A percentile compares a stretch with the other conserved stretches of the same genome.
These are phyloP conservation scores for Calyptomena viridis DNA, from an alignment of 2,113 vertebrate genomes.

Conservation along the genomic window DNA sequence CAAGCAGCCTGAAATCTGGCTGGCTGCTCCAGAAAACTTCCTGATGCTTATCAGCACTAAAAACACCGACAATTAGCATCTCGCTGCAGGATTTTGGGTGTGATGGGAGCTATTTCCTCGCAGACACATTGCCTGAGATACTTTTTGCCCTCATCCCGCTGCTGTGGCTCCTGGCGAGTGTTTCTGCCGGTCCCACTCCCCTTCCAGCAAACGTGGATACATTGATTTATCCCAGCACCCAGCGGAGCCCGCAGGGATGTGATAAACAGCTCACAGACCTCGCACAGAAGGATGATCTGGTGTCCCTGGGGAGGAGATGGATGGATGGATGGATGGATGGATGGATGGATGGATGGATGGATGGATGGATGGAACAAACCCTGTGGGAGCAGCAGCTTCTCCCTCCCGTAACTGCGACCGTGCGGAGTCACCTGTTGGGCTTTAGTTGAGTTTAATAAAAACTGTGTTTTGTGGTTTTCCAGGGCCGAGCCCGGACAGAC, in stretches of 20 bases:
- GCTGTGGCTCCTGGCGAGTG: background rate
- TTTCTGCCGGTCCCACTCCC: background rate
- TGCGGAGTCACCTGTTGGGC: background rate
- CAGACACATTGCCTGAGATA: background rate
- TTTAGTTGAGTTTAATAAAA: fast-evolving
- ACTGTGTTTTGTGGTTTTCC: fast-evolving
- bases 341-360: too few relatives aligned
- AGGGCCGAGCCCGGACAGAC: fast-evolving
- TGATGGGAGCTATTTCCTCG: background rate
- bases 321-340: too few relatives aligned
- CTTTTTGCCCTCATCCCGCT: background rate
- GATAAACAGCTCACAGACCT: background rate
- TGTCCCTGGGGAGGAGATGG: fast-evolving
- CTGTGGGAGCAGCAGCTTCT: background rate
- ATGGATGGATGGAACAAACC: fast-evolving
- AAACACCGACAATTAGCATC: fast-evolving
- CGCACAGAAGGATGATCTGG: background rate
- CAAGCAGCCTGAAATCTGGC: background rate
- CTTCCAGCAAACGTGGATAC: background rate
- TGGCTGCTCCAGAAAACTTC: background rate
- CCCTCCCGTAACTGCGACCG: fast-evolving
- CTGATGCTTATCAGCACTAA: background rate
- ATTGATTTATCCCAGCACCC: background rate
- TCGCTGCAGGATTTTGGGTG: background rate
- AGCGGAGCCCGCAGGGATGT: background rate